A percentile compares a stretch with the other conserved stretches of the same genome.
phyloP scores from a whole-genome alignment of 2,888 invertebrate genomes.

The Ferdinandea cuprea region DNA sequence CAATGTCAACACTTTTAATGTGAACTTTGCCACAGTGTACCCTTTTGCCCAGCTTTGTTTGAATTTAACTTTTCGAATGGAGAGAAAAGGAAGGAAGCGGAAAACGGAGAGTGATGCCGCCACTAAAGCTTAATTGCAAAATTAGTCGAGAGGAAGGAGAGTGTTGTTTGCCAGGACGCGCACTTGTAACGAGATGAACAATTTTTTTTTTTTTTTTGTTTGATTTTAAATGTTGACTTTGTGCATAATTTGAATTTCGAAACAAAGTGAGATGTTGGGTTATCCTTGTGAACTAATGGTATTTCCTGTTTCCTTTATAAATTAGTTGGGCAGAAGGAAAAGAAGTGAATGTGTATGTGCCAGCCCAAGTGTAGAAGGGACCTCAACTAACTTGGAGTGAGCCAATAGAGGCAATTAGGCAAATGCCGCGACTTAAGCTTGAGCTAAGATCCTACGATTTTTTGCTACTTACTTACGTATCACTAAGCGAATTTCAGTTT shows the following conservation, averaged over 20 bases:
- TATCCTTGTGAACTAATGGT: too few relatives aligned
- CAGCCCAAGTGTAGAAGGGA: too few relatives aligned
- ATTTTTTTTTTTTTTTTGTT: too few relatives aligned
- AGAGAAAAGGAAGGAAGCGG: background rate
- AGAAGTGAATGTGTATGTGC: too few relatives aligned
- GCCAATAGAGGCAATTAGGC: too few relatives aligned
- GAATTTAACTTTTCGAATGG: constrained; percentile 38
- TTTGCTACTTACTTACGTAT: too few relatives aligned
- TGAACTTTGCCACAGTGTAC: constrained; percentile 65
- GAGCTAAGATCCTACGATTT: too few relatives aligned
- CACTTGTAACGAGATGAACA: background rate
- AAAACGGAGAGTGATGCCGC: background rate
- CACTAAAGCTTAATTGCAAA: constrained; percentile 63
- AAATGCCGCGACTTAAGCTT: too few relatives aligned
- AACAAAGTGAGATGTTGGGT: background rate
- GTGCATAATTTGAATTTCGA: constrained; percentile 16
- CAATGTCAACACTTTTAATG: constrained; percentile 60
- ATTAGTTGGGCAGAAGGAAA: too few relatives aligned
- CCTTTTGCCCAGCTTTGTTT: constrained; percentile 29
- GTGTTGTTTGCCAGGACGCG: constrained; percentile 25
- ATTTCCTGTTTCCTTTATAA: too few relatives aligned
- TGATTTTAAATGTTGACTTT: constrained; percentile 10
- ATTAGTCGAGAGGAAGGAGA: constrained; percentile 49
- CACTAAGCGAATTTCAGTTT: too few relatives aligned
- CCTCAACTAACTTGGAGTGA: too few relatives aligned